Evolutionary conservation across 2,797 vertebrate species (phyloP), one percentile per base, ranked within the genome.

Genomic region (Calcarius lapponicus): DNA sequence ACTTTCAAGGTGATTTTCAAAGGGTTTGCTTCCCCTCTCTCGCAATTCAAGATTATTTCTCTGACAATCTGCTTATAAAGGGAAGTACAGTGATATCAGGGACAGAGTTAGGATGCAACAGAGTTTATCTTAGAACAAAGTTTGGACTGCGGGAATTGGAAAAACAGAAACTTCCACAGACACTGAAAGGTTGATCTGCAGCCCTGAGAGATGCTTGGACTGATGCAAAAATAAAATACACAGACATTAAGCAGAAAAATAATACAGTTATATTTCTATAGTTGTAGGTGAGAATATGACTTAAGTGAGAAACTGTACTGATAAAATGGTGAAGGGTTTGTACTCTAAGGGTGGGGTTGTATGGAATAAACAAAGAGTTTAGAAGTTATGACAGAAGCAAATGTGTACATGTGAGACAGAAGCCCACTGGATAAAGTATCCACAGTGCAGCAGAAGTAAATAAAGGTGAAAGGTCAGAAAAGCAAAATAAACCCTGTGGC

Each of bases 61-160:
- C 70, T 19, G 3, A 0, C 3, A 0, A 16, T 31, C 22, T 5
- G 1, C 40, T 64, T 31, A 15, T 10, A 25, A 60, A 78, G 36
- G 36, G 31, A 60, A 43, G 14, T 17, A 25, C 0, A 10, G 10
- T 3, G 18, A 67, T 13, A 48, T 13, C 25, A 50, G 31, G 21
- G 36, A 31, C 13, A 61, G 60, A 61, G 36, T 14, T 14, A 40
- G 58, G 58, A 61, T 20, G 58, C 58, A 61, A 40, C 58, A 29
- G 12, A 13, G 36, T 40, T 61, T 29, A 29, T 29, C 36, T 29
- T 1, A 20, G 18, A 20, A 61, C 26, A 15, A 61, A 40, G 36
- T 29, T 15, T 61, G 58, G 9, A 29, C 36, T 40, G 13, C 14
- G 13, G 26, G 36, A 40, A 61, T 15, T 20, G 26, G 13, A 20